phyloP scores from a whole-genome alignment of 2,113 vertebrate species.

The Gadus macrocephalus region DNA sequence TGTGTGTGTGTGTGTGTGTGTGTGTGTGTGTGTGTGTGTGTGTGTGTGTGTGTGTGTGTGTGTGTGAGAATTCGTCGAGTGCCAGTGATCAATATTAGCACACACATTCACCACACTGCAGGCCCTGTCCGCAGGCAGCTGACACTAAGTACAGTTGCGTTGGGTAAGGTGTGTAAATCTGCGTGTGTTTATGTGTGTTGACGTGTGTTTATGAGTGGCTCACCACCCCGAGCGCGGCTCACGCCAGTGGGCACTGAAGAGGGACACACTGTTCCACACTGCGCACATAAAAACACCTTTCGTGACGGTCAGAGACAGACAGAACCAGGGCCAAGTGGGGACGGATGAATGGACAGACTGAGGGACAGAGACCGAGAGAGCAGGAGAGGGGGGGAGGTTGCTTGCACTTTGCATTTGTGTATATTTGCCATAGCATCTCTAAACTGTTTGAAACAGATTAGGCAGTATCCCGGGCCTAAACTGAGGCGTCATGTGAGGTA shows the following conservation, averaged over 20 bases:
- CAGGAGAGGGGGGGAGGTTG: conserved; percentile 4
- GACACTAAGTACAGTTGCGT: background rate
- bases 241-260: too few species aligned
- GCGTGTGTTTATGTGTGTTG: conserved; percentile 6
- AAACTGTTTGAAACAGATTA: conserved; percentile 51
- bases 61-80: conserved; percentile 2
- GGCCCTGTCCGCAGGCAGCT: conserved; percentile 3
- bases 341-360: conserved; percentile 34
- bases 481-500: conserved; percentile 34
- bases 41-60: too few species aligned
- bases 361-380: background rate
- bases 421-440: conserved; percentile 50
- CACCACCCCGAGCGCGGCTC: background rate
- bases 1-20: too few species aligned
- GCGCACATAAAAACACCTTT: too few species aligned
- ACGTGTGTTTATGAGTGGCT: background rate
- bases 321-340: background rate
- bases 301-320: conserved; percentile 2
- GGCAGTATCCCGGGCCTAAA: conserved; percentile 30
- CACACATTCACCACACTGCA: conserved; percentile 35
- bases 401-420: conserved; percentile 44
- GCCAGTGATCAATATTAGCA: conserved; percentile 41
- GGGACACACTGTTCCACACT: too few species aligned
- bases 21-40: too few species aligned
- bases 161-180: conserved; percentile 6